phyloP scores from a whole-genome alignment of 1,140 invertebrate genomes.

The Drosophila kikkawai region DNA sequence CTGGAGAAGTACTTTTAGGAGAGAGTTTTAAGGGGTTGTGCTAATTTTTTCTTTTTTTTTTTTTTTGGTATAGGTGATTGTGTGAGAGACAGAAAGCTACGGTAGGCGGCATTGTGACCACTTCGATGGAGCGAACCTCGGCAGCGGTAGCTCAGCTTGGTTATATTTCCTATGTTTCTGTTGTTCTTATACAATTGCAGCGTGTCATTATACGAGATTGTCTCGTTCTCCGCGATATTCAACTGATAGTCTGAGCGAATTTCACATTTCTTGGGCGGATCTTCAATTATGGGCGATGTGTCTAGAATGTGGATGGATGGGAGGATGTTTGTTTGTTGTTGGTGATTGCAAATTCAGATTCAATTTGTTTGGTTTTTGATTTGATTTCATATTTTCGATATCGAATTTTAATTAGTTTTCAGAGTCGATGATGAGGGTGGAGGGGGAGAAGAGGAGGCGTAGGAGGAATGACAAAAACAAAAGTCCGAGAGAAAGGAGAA shows the following conservation, averaged over 20 bases:
- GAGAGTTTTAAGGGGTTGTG: constrained; percentile 15
- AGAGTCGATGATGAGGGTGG: constrained; percentile 6
- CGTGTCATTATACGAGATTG: constrained; percentile 80
- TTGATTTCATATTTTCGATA: constrained; percentile 27
- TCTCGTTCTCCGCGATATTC: constrained; percentile 79
- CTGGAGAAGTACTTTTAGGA: constrained; percentile 13
- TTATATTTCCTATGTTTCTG: constrained; percentile 81
- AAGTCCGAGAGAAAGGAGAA: constrained; percentile 42
- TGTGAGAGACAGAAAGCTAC: constrained; percentile 26
- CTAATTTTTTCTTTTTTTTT: neutral
- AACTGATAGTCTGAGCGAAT: constrained; percentile 76
- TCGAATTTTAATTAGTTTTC: constrained; percentile 12
- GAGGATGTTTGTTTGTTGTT: constrained; percentile 57
- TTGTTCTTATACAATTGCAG: constrained; percentile 70
- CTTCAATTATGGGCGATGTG: constrained; percentile 79
- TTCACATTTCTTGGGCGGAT: constrained; percentile 74
- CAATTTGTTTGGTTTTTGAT: constrained; percentile 39
- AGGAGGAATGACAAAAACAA: constrained; percentile 19
- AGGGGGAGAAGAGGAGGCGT: neutral
- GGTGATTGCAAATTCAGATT: constrained; percentile 34
- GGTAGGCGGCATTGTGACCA: too few relatives aligned
- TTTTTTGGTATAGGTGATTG: constrained; percentile 3
- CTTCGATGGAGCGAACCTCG: constrained; percentile 73
- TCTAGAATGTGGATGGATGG: constrained; percentile 82
- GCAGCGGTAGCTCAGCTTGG: constrained; percentile 75